Evolutionary conservation across 2,888 invertebrate genomes (phyloP).

Genomic region (Cataglyphis altisquamis): DNA sequence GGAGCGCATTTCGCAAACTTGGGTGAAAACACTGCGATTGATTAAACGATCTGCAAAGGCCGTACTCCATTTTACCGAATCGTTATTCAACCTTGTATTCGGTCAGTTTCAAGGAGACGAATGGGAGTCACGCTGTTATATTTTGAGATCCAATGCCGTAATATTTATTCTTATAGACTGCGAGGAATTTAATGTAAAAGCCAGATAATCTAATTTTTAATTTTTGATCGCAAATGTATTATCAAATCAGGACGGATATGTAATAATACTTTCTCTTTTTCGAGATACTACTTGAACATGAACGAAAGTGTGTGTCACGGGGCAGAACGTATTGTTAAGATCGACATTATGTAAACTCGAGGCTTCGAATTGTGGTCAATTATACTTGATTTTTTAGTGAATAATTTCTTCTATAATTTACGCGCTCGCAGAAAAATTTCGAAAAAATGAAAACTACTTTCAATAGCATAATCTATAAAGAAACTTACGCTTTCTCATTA

Average conservation of each 20-base stretch:
- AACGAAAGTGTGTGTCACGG: conserved; percentile 35
- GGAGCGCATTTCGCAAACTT: conserved; percentile 63
- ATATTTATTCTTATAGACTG: not conserved
- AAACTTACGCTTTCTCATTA: conserved; percentile 7
- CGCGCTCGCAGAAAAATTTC: conserved; percentile 34
- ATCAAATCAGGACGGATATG: conserved; percentile 29
- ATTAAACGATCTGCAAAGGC: conserved; percentile 50
- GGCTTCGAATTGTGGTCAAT: conserved; percentile 39
- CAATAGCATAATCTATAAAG: not conserved
- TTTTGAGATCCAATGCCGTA: conserved; percentile 32
- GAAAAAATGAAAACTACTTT: not conserved
- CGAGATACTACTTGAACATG: conserved; percentile 40
- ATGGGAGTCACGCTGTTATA: conserved; percentile 28
- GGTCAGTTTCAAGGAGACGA: conserved; percentile 69
- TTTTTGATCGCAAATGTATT: not conserved
- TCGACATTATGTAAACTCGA: conserved; percentile 42
- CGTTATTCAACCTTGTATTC: conserved; percentile 66
- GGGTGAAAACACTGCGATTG: conserved; percentile 60
- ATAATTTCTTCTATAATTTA: conserved; percentile 16
- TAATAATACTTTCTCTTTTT: conserved; percentile 52
- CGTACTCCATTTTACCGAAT: conserved; percentile 66
- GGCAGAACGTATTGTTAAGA: conserved; percentile 41
- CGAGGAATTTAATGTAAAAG: not conserved
- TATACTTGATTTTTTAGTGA: conserved; percentile 34
- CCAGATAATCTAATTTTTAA: not conserved